These are phyloP conservation scores for Engystomops pustulosus DNA, from an alignment of 2,113 vertebrate genomes.

Conservation along the genomic window DNA sequence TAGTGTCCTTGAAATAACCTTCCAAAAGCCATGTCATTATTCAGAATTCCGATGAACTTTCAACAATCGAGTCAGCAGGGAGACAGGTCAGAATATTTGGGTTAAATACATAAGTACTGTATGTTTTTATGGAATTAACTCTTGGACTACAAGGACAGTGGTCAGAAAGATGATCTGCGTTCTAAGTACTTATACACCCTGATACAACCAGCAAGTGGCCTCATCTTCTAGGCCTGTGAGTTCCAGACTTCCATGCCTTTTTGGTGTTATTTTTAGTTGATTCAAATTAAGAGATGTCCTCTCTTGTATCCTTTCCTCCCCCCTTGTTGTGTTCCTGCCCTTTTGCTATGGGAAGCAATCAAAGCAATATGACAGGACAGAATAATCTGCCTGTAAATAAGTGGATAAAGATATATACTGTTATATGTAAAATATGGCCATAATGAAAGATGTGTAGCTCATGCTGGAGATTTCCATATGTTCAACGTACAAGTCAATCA, in stretches of 20 bases:
- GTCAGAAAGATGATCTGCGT: slow-evolving; percentile 73
- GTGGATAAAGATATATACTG: neutral
- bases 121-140: too few relatives aligned
- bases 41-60: too few relatives aligned
- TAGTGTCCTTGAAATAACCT: slow-evolving; percentile 15
- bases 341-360: slow-evolving; percentile 69
- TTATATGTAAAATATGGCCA: too few relatives aligned
- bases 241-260: slow-evolving; percentile 67
- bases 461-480: too few relatives aligned
- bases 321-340: slow-evolving; percentile 61
- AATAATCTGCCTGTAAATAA: neutral
- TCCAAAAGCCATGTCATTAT: neutral
- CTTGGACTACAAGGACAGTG: slow-evolving; percentile 40
- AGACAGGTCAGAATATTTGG: slow-evolving; percentile 26
- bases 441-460: too few relatives aligned
- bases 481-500: too few relatives aligned
- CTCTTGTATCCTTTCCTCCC: slow-evolving; percentile 62
- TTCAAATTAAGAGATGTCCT: slow-evolving; percentile 76
- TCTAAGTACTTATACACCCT: slow-evolving; percentile 83
- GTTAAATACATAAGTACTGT: slow-evolving; percentile 42
- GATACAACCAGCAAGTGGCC: slow-evolving; percentile 69
- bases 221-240: slow-evolving; percentile 70
- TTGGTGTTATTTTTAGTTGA: slow-evolving; percentile 81
- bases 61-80: neutral
- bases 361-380: neutral